These are phyloP conservation scores for Chaetogeoica ovagalla DNA, from an alignment of 2,888 invertebrate species.

Conservation along the genomic window DNA sequence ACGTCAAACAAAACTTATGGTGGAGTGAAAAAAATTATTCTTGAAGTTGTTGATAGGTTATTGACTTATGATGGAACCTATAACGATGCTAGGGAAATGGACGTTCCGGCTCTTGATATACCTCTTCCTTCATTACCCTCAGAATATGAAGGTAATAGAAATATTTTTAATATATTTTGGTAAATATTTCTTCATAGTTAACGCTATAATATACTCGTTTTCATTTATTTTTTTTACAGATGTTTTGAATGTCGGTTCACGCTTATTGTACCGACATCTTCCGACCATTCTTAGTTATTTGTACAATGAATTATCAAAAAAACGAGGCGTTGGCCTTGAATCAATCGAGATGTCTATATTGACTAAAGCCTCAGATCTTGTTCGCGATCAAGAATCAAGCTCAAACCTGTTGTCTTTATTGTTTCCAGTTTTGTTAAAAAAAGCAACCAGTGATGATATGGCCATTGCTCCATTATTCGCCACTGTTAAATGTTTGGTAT, in stretches of 20 bases:
- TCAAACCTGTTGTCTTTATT: slow-evolving; percentile 71
- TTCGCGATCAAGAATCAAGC: slow-evolving; percentile 65
- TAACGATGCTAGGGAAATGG: slow-evolving; percentile 60
- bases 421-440: slow-evolving; percentile 72
- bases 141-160: slow-evolving; percentile 37
- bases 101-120: slow-evolving; percentile 39
- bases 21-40: slow-evolving; percentile 70
- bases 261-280: slow-evolving; percentile 76
- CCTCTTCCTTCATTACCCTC: slow-evolving; percentile 30
- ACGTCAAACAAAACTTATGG: slow-evolving; percentile 69
- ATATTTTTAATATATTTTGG: too few relatives aligned
- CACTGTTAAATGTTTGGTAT: slow-evolving; percentile 75
- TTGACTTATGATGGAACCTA: slow-evolving; percentile 69
- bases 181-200: background rate
- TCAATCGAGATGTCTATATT: slow-evolving; percentile 74
- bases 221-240: background rate
- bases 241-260: slow-evolving; percentile 43
- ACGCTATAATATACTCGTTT: background rate
- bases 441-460: slow-evolving; percentile 70
- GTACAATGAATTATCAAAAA: slow-evolving; percentile 68
- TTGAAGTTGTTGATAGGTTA: slow-evolving; percentile 76
- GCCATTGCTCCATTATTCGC: slow-evolving; percentile 71
- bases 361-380: slow-evolving; percentile 75
- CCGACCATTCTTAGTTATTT: slow-evolving; percentile 70
- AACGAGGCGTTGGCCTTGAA: slow-evolving; percentile 66